Evolutionary conservation across 2,888 invertebrate species (phyloP).

Genomic region (Silvanus unidentatus): DNA sequence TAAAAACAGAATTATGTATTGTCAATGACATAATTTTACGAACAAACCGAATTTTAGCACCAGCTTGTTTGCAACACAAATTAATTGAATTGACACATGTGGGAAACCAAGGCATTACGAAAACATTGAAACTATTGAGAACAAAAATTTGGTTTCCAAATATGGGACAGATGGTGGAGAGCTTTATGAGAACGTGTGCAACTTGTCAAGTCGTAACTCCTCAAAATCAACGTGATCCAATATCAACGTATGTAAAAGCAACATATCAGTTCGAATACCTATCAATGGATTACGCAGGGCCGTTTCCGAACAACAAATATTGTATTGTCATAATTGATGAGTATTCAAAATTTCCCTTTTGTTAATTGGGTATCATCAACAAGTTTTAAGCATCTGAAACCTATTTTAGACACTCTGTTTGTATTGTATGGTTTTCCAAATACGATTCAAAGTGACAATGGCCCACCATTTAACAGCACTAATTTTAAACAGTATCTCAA

Average conservation of each 20-base stretch:
- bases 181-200: slow-evolving; percentile 1
- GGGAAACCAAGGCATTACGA: slow-evolving; percentile 15
- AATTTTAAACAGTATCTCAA: slow-evolving; percentile 11
- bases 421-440: slow-evolving; percentile 10
- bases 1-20: slow-evolving; percentile 7
- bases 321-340: slow-evolving; percentile 8
- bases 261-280: slow-evolving; percentile 8
- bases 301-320: slow-evolving; percentile 14
- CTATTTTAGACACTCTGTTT: slow-evolving; percentile 10
- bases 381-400: slow-evolving; percentile 9
- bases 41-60: slow-evolving; percentile 5
- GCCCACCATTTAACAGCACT: slow-evolving; percentile 14
- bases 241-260: not conserved
- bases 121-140: slow-evolving; percentile 15
- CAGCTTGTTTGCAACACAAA: slow-evolving; percentile 3
- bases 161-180: slow-evolving; percentile 6
- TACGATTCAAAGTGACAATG: slow-evolving; percentile 14
- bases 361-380: slow-evolving; percentile 10
- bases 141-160: slow-evolving; percentile 19
- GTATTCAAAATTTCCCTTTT: slow-evolving; percentile 12
- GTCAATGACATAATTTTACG: slow-evolving; percentile 6
- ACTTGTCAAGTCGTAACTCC: not conserved
- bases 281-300: slow-evolving; percentile 13
- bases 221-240: not conserved
- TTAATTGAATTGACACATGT: slow-evolving; percentile 15